A percentile compares a stretch with the other conserved stretches of the same genome.
phyloP scores from a whole-genome alignment of 2,113 vertebrate species.

The Carassius gibelio region DNA sequence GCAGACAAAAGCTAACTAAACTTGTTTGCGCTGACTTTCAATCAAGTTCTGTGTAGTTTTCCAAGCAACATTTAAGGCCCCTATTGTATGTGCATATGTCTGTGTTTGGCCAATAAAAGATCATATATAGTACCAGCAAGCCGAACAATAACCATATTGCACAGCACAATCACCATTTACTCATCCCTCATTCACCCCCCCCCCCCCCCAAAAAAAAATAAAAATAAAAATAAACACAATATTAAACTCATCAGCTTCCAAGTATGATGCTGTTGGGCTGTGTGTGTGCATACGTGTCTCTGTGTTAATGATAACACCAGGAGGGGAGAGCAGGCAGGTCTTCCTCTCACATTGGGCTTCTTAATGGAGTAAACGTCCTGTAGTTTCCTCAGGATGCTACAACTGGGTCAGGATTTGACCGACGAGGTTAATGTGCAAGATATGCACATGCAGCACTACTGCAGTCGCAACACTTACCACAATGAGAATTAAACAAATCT shows the following conservation, averaged over 20 bases:
- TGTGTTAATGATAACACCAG: slow-evolving; percentile 24
- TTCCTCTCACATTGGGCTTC: slow-evolving; percentile 45
- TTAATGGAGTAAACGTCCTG: slow-evolving; percentile 50
- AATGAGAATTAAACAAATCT: neutral
- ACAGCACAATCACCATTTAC: neutral
- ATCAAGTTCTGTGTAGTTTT: slow-evolving; percentile 6
- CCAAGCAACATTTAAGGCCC: neutral
- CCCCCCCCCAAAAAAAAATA: too few species aligned
- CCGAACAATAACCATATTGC: neutral
- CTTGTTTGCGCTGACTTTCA: slow-evolving; percentile 17
- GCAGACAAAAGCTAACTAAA: slow-evolving; percentile 29
- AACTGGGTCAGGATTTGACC: slow-evolving; percentile 16
- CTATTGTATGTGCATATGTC: neutral
- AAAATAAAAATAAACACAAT: neutral
- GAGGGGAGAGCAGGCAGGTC: slow-evolving; percentile 30
- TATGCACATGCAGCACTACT: neutral
- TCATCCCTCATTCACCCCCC: neutral
- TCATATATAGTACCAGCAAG: neutral
- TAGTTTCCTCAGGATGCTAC: slow-evolving; percentile 47
- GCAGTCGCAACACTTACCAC: neutral
- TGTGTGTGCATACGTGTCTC: neutral
- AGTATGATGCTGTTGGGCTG: neutral
- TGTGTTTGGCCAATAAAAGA: slow-evolving; percentile 1
- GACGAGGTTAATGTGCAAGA: neutral
- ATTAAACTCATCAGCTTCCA: neutral